Evolutionary conservation across 2,113 vertebrate genomes (phyloP).

Genomic region (Pygathrix nemaeus): DNA sequence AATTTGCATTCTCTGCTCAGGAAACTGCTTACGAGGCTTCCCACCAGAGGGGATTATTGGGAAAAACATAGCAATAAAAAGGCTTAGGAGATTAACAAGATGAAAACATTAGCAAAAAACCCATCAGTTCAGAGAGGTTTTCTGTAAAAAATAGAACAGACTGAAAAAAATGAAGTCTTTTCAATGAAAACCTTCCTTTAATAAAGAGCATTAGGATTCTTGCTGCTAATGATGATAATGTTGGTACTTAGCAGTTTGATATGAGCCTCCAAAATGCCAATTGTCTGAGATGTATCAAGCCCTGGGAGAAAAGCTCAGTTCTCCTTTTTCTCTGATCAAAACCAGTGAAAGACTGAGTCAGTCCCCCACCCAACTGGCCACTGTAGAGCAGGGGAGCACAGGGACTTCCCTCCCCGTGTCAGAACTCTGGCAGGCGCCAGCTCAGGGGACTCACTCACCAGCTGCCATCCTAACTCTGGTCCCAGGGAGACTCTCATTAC

Average conservation of each 20-base stretch:
- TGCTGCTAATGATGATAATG: background rate
- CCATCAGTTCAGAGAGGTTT: constrained; percentile 31
- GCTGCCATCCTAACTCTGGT: background rate
- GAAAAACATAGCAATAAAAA: constrained; percentile 24
- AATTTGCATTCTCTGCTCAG: background rate
- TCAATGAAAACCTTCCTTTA: background rate
- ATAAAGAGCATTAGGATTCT: constrained; percentile 5
- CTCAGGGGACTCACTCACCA: background rate
- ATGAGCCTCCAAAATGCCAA: background rate
- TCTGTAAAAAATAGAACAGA: constrained; percentile 37
- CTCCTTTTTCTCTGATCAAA: background rate
- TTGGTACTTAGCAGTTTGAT: background rate
- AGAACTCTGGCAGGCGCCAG: background rate
- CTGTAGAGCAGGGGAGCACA: too few species aligned
- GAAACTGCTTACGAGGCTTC: background rate
- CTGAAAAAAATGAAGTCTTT: constrained; percentile 34
- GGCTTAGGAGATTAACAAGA: constrained; percentile 50
- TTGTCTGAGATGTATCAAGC: background rate
- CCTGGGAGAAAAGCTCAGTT: background rate
- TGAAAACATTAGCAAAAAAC: constrained; percentile 33
- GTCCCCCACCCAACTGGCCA: background rate
- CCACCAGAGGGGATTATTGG: background rate
- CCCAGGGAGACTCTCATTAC: background rate
- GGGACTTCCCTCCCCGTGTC: background rate
- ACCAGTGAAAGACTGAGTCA: background rate